Evolutionary conservation across 2,888 invertebrate genomes (phyloP), one percentile per base, ranked within the genome.

Genomic region (Sepioteuthis lessoniana): DNA sequence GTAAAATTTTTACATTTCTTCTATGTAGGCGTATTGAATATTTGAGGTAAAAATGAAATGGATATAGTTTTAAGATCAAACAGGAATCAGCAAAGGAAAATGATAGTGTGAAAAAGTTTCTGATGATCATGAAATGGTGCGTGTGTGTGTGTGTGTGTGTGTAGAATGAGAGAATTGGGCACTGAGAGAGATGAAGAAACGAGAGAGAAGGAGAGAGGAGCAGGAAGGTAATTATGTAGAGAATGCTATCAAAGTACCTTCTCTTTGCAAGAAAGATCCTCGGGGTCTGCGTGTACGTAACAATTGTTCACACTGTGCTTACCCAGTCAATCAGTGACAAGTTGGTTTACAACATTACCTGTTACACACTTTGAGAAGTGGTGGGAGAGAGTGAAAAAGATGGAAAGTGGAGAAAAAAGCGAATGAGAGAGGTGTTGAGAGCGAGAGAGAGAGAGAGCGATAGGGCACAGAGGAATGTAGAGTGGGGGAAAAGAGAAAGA

Each of bases 11-110:
- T 10, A 13, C 19, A 76, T 76, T n/a, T 35, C n/a, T 76, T 76
- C 76, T 76, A 55, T 21, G 55, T 55, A 21, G 13, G n/a, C n/a
- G 76, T n/a, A 35, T 76, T n/a, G 16, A 76, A 76, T n/a, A 76
- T 76, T 42, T 76, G 35, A 35, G 76, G 76, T 76, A 76, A 76
- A 76, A 76, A n/a, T 76, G n/a, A 76, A 76, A 76, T n/a, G 4
- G n/a, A 76, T 76, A 76, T n/a, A n/a, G 76, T 76, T 76, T 76
- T 76, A 76, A 76, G n/a, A 76, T 76, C 76, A 76, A 76, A 76
- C 76, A 19, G n/a, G n/a, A 0, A 0, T 3, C n/a, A 76, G 76
- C n/a, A 35, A 76, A 16, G n/a, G 1, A 76, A 16, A 35, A 76
- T 76, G 76, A 76, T n/a, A n/a, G 25, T 1, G n/a, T n/a, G n/a